Evolutionary conservation across 2,797 vertebrate species (phyloP).

Genomic region (Enteromius viviparus): DNA sequence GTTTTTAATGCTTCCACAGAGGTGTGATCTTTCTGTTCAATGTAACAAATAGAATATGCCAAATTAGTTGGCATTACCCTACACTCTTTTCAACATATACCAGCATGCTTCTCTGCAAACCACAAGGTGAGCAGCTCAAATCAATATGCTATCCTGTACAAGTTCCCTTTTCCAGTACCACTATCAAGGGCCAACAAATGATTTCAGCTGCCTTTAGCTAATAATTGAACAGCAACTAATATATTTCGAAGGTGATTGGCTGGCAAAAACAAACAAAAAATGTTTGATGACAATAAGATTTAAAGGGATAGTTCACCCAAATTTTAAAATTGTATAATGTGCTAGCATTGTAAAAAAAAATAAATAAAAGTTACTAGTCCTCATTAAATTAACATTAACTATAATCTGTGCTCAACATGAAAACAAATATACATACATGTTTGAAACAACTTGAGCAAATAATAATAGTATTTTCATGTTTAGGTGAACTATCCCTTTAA

Average conservation of each 20-base stretch:
- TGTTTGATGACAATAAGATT: not conserved
- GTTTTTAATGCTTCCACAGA: not conserved
- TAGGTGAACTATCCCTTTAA: not conserved
- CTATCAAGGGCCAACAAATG: not conserved
- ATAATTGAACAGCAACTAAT: not conserved
- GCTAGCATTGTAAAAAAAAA: not conserved
- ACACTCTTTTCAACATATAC: not conserved
- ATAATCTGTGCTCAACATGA: no score
- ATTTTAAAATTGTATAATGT: not conserved
- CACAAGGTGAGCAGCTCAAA: conserved; percentile 11
- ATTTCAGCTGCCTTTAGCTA: not conserved
- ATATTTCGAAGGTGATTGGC: not conserved
- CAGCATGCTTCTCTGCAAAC: not conserved
- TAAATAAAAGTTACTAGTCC: not conserved
- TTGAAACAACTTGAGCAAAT: not conserved
- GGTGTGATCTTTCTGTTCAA: not conserved
- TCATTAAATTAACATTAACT: not conserved
- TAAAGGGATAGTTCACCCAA: not conserved
- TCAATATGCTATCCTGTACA: not conserved
- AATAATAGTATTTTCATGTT: not conserved
- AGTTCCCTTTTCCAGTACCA: not conserved
- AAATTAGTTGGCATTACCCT: not conserved
- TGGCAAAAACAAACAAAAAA: not conserved
- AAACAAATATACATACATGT: no score
- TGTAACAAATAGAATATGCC: not conserved